Base-by-base conservation (phyloP, 1,140 invertebrate genomes). In the Drosophila ercepeae region DNA sequence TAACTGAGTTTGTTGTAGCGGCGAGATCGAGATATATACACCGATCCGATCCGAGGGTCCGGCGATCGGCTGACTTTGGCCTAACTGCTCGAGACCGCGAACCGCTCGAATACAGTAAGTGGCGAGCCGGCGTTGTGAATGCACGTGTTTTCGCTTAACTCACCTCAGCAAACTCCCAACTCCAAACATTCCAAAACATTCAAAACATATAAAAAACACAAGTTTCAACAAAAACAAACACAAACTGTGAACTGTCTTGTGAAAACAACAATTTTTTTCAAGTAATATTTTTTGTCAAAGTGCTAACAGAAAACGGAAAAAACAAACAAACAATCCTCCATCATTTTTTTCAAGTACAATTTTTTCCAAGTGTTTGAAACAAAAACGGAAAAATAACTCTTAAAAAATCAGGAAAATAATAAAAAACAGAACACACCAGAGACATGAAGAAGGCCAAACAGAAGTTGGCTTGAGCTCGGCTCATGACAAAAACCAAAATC, bases 81-180 rank as follows among this genome's bases (percentile, higher is more conserved):
- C 89, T 90, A 90, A 90, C 89, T 90, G 89, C 75, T 86, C 70
- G 44, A 60, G 75, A 57, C 67, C 78, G 69, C 69, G 79, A 59
- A 90, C 75, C 74, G 73, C 84, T 89, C 71, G 75, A 90, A 90
- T 90, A 90, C 89, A 91, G 90, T 91, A 91, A 91, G 90, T 90
- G 76, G 79, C 89, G 84, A 91, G 73, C 90, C 88, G 82, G 78
- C 90, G 79, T 76, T 90, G 90, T 91, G 90, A 74, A 89, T 91
- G 89, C 90, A 91, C 89, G 90, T 91, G 90, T 91, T 90, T 75
- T 75, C 73, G 73, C 73, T 75, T 82, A 60, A 73, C 48, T 74
- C 69, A 74, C 51, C 50, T 64, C 50, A 67, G 55, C 55, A 55
- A 65, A 41, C 6, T 39, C 29, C 36, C 52, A 48, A 57, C 29